Conservation (phyloP, 2,888 invertebrate species). For the Zeuzera pyrina region DNA sequence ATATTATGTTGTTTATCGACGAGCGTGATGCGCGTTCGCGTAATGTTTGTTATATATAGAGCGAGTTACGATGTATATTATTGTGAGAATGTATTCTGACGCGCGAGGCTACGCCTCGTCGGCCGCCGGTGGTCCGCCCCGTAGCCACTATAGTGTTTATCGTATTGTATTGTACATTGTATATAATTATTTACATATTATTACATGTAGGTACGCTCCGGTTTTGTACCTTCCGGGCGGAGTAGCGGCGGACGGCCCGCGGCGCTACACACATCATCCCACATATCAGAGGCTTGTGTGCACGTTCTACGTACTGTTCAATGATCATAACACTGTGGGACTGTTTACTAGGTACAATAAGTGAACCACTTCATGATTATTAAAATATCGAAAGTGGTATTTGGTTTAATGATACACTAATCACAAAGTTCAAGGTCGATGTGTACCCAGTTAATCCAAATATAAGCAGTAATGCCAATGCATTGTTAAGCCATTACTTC, state of each 20-base stretch:
- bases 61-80: conserved; percentile 68
- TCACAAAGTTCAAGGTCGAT: too few species aligned
- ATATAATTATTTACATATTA: conserved; percentile 48
- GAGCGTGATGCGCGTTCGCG: conserved; percentile 60
- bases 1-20: conserved; percentile 56
- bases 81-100: conserved; percentile 65
- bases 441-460: too few species aligned
- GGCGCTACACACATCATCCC: conserved; percentile 66
- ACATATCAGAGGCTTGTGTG: conserved; percentile 68
- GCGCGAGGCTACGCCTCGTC: conserved; percentile 45
- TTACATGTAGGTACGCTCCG: conserved; percentile 58
- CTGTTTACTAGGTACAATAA: too few species aligned
- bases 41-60: conserved; percentile 65
- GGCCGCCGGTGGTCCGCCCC: conserved; percentile 48
- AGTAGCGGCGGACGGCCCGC: conserved; percentile 45
- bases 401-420: too few species aligned
- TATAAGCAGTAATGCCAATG: too few species aligned
- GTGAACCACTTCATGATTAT: too few species aligned
- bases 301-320: conserved; percentile 35
- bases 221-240: conserved; percentile 42
- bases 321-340: too few species aligned
- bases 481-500: too few species aligned
- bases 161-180: conserved; percentile 67
- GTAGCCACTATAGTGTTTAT: conserved; percentile 55
- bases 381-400: too few species aligned